Conservation (phyloP, 2,888 invertebrate species). For the Ctenicera cuprea region DNA sequence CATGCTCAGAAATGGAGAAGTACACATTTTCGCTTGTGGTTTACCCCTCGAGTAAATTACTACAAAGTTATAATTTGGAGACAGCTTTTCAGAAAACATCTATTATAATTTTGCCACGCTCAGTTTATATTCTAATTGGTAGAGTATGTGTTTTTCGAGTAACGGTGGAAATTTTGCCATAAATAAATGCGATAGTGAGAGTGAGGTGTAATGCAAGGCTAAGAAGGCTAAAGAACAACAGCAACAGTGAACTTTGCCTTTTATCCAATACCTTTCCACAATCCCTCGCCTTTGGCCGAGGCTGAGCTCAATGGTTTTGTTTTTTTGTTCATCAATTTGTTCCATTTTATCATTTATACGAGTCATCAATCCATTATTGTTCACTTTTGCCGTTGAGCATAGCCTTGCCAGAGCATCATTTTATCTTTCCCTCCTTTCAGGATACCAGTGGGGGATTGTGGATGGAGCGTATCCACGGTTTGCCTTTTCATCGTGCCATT, state of each 20-base stretch:
- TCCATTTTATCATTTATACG: slow-evolving; percentile 31
- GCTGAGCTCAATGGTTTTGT: slow-evolving; percentile 68
- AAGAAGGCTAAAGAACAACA: slow-evolving; percentile 63
- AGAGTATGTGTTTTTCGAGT: too few relatives aligned
- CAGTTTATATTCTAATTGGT: too few relatives aligned
- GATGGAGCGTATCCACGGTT: slow-evolving; percentile 87
- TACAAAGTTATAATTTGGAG: too few relatives aligned
- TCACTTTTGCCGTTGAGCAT: slow-evolving; percentile 71
- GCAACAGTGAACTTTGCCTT: slow-evolving; percentile 65
- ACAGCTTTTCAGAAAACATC: too few relatives aligned
- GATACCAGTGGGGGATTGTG: slow-evolving; percentile 91
- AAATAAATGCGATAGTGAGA: too few relatives aligned
- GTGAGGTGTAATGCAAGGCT: slow-evolving; percentile 43
- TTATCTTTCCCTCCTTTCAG: slow-evolving; percentile 72
- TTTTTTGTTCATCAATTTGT: slow-evolving; percentile 39
- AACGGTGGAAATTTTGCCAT: too few relatives aligned
- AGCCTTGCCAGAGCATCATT: slow-evolving; percentile 65
- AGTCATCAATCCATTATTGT: slow-evolving; percentile 55
- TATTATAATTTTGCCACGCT: too few relatives aligned
- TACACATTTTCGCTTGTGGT: too few relatives aligned
- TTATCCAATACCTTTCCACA: slow-evolving; percentile 51
- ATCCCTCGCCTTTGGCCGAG: slow-evolving; percentile 62
- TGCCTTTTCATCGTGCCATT: slow-evolving; percentile 76
- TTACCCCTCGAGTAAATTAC: too few relatives aligned
- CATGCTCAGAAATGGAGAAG: too few relatives aligned